These are phyloP conservation scores for Nanorana parkeri DNA, from an alignment of 2,113 vertebrate genomes.

Conservation along the genomic window DNA sequence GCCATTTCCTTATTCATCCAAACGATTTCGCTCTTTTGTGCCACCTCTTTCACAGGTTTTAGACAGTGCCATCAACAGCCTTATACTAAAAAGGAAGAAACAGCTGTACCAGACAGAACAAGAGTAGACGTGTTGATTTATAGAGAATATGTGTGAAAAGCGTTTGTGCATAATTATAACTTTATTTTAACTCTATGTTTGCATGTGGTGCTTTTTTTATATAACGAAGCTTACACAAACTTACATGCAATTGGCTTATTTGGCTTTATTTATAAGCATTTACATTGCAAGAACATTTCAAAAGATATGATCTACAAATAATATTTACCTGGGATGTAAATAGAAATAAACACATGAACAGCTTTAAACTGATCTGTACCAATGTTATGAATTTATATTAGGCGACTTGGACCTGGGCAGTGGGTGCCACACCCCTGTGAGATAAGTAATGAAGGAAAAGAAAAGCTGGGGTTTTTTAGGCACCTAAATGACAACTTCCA, in stretches of 20 bases:
- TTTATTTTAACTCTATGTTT: conserved; percentile 1
- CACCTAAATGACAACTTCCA: too few relatives aligned
- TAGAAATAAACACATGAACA: too few relatives aligned
- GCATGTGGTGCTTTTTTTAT: conserved; percentile 2
- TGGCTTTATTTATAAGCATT: neutral
- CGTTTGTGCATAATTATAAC: conserved; percentile 26
- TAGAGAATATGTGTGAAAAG: conserved; percentile 33
- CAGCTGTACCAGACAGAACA: conserved; percentile 33
- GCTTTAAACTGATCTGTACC: too few relatives aligned
- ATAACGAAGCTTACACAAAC: neutral
- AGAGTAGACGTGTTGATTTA: conserved; percentile 38
- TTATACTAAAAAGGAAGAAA: conserved; percentile 16
- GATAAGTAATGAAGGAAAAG: too few relatives aligned
- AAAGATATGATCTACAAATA: too few relatives aligned
- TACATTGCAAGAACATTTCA: too few relatives aligned
- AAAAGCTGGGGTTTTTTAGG: too few relatives aligned
- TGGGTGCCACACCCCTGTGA: too few relatives aligned
- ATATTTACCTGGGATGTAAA: too few relatives aligned
- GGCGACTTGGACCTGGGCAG: too few relatives aligned
- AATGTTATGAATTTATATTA: too few relatives aligned
- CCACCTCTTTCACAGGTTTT: conserved; percentile 37
- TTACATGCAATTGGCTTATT: neutral
- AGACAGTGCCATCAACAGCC: conserved; percentile 43
- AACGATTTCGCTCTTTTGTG: conserved; percentile 12
- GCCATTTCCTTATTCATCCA: neutral